Evolutionary conservation across 2,113 vertebrate species (phyloP), one percentile per base, ranked within the genome.

Genomic region (Oostethus manadensis): DNA sequence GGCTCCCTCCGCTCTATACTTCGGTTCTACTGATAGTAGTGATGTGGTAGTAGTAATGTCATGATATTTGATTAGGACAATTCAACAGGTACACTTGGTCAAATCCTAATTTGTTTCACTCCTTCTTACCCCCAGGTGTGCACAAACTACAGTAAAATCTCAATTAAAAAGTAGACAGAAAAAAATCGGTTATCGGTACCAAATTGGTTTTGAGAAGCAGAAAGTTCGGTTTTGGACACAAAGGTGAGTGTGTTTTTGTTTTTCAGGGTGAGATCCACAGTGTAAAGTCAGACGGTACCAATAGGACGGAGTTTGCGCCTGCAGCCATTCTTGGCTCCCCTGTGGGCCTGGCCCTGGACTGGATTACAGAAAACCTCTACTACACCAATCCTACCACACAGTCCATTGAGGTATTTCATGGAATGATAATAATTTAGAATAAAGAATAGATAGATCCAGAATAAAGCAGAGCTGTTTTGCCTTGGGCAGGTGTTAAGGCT

Each of bases 341-440:
- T 45, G 56, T 89, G 11, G 92, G 94, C 26, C 83, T 99, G 74
- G 95, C 97, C 20, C 81, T 98, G 71, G 97, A 99, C 42, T 98
- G 97, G 97, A 91, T 99, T 59, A 93, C 94, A 70, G 88, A 88
- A 86, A 98, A 99, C 68, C 82, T 99, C 29, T 99, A 98, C 74
- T 98, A 96, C 51, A 95, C 89, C 70, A 96, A 95, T 65, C 91
- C 93, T 67, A 73, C 78, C 3, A 91, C 92, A 61, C 93, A 93
- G 54, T 92, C 96, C 64, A 94, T 99, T 71, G 93, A 97, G 93
- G 97, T 42, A 42, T 42, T 42, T 42, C 13, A 14, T 42, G 1
- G 1, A 42, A 13, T 42, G 38, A 42, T 42, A 42, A 3, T 42
- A 13, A 13, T 14, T 7, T 33, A 33, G 7, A 33, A 33, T 7